These are phyloP conservation scores for Halcyon badia DNA, from an alignment of 2,797 vertebrate species.

Conservation along the genomic window DNA sequence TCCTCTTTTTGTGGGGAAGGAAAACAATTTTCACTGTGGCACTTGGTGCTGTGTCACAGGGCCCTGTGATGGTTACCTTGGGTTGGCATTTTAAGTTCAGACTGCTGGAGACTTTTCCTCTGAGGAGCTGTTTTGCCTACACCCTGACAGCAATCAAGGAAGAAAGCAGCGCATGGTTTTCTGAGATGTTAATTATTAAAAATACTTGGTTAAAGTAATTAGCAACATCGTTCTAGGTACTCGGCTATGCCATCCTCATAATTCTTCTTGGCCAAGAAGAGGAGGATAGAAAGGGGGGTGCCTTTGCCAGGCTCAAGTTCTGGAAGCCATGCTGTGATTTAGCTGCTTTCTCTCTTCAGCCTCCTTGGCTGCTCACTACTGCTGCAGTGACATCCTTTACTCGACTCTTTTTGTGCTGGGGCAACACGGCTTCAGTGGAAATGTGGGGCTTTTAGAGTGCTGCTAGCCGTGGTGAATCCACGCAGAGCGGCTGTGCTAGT, in stretches of 20 bases:
- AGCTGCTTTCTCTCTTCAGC: not conserved
- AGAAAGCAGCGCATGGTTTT: not conserved
- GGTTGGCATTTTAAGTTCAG: not conserved
- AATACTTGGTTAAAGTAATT: not conserved
- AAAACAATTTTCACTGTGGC: not conserved
- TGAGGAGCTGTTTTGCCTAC: not conserved
- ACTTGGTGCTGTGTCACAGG: fast-evolving
- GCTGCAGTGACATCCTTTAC: not conserved
- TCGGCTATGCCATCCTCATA: fast-evolving
- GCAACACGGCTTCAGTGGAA: not conserved
- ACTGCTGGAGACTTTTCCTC: not conserved
- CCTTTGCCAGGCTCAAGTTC: not conserved
- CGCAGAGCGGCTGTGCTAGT: not conserved
- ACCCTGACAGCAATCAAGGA: not conserved
- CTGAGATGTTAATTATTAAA: not conserved
- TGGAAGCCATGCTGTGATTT: not conserved
- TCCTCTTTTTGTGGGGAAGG: not conserved
- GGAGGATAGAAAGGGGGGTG: not conserved
- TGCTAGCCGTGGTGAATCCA: not conserved
- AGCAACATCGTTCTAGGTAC: not conserved
- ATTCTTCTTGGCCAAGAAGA: not conserved
- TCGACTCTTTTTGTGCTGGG: not conserved
- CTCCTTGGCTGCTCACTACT: not conserved
- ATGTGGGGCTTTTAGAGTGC: not conserved
- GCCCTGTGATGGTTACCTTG: not conserved